These are phyloP conservation scores for Magallana ariakensis DNA, from an alignment of 1,140 invertebrate genomes.

Conservation along the genomic window DNA sequence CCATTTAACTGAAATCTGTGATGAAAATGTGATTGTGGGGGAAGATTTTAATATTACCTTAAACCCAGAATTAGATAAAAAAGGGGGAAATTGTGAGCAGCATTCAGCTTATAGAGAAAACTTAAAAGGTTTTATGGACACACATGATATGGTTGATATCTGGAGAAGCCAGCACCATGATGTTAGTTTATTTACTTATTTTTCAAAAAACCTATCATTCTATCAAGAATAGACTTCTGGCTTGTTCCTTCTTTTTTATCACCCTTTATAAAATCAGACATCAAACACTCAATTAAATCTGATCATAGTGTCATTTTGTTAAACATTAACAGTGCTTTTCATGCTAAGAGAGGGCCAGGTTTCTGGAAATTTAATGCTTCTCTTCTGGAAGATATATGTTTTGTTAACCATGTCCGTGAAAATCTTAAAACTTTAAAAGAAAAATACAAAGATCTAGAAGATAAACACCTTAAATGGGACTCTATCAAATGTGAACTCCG, in stretches of 20 bases:
- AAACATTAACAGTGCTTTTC: no score
- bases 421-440: not conserved
- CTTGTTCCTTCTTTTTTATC: no score
- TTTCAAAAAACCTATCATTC: not conserved
- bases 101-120: not conserved
- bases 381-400: not conserved
- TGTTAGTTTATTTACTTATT: not conserved
- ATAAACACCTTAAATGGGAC: conserved; percentile 6
- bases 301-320: not conserved
- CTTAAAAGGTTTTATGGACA: not conserved
- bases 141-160: not conserved
- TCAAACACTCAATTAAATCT: not conserved
- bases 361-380: conserved; percentile 19
- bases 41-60: not conserved
- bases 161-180: not conserved
- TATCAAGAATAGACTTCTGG: no score
- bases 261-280: not conserved
- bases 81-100: not conserved
- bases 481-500: conserved; percentile 12
- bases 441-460: not conserved
- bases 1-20: not conserved
- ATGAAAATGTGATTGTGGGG: not conserved
- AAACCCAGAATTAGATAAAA: not conserved
- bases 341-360: not conserved
- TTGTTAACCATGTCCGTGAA: not conserved